phyloP scores from a whole-genome alignment of 2,797 vertebrate genomes.

The Malurus leucopterus region DNA sequence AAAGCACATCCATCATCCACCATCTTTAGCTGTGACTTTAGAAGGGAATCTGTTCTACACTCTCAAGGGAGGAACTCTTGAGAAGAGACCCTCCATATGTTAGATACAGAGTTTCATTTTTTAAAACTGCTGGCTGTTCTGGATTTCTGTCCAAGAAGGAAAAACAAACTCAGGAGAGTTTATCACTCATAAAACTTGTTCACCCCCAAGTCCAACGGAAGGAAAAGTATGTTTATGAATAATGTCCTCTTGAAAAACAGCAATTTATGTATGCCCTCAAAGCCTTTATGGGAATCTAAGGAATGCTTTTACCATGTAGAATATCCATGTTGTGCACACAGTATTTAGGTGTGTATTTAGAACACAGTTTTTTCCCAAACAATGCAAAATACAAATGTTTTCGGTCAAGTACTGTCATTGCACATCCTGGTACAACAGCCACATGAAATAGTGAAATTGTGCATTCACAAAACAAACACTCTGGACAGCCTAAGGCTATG shows the following conservation, averaged over 20 bases:
- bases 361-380: background rate
- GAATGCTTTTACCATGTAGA: background rate
- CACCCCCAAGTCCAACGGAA: background rate
- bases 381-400: background rate
- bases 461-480: background rate
- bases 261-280: background rate
- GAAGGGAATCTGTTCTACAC: background rate
- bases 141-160: background rate
- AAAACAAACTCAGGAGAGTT: background rate
- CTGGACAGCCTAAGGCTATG: background rate
- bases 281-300: background rate
- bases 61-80: background rate
- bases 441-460: background rate
- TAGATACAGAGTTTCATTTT: background rate
- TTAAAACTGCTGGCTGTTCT: background rate
- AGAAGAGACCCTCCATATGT: background rate
- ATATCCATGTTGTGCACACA: background rate
- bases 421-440: background rate
- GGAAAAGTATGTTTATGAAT: background rate
- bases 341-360: background rate
- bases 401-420: background rate
- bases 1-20: background rate
- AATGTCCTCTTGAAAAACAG: background rate
- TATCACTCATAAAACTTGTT: background rate
- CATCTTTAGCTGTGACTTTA: background rate